Base-by-base conservation (phyloP, 2,888 invertebrate species). In the Rutpela maculata region DNA sequence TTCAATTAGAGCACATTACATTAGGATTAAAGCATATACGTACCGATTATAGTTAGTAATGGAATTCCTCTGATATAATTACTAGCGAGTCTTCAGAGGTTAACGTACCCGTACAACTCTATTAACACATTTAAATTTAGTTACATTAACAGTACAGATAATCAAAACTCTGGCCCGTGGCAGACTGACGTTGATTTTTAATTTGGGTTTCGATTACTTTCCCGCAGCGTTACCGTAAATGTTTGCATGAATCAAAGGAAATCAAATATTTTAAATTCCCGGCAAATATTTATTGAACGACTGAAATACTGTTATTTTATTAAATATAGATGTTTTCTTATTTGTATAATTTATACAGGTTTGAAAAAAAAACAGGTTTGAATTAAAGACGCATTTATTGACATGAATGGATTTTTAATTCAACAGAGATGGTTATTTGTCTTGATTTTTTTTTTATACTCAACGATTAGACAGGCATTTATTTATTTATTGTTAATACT, bases 81-180 rank as follows among this genome's bases (percentile, higher is more conserved):
- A 43, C 7, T 43, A 43, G 22, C 22, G 4, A 26, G 43, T 43
- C 15, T 43, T 43, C 0, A 3, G n/a, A 50, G 50, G 50, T 50
- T 50, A 50, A 50, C n/a, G 50, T 50, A 50, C 50, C 50, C 31
- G 50, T 50, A 50, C 6, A 50, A 12, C 7, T 50, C 7, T 50
- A 43, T 12, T 43, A 50, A 50, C 50, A 50, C 50, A 43, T 43
- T 50, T 7, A 15, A 50, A 50, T n/a, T 50, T 50, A 7, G 43
- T 43, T 43, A 43, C 43, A 15, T 43, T 43, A 50, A 50, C n/a
- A 50, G 50, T n/a, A n/a, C 50, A n/a, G n/a, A 50, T n/a, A 50
- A 50, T 50, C 50, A 17, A 50, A n/a, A 50, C n/a, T 50, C 12
- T 35, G n/a, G 15, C 50, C 50, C 7, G 50, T 50, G 50, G n/a